These are phyloP conservation scores for Ganaspis sp. DNA, from an alignment of 1,140 invertebrate genomes.

Conservation along the genomic window DNA sequence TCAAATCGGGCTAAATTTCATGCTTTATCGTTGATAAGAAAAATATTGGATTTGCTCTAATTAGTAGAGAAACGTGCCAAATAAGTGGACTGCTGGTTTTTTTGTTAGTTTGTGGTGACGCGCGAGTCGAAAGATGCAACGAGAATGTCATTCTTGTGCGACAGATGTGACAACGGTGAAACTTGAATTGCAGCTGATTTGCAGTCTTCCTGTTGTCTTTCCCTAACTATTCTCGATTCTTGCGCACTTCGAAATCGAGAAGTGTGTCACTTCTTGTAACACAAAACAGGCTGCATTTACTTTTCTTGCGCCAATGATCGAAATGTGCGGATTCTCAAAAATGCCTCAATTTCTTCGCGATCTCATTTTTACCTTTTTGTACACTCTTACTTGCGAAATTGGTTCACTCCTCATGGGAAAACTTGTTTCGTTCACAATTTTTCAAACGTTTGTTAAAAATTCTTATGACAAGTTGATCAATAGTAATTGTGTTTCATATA, in stretches of 20 bases:
- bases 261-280: conserved; percentile 41
- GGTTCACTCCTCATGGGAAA: neutral
- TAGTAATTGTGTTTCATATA: no score
- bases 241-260: conserved; percentile 24
- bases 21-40: no score
- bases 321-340: conserved; percentile 26
- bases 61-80: neutral
- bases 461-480: no score
- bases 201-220: conserved; percentile 29
- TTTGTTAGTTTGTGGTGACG: neutral
- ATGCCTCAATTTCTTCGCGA: neutral
- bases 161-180: conserved; percentile 36
- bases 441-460: no score
- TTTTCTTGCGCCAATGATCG: conserved; percentile 30
- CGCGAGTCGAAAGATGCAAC: conserved; percentile 25
- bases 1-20: no score
- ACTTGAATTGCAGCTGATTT: conserved; percentile 36
- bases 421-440: no score
- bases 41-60: neutral
- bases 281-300: conserved; percentile 32
- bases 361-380: neutral
- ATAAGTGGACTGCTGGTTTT: neutral
- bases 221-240: conserved; percentile 22
- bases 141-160: conserved; percentile 20
- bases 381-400: neutral